Percentiles rank a stretch among this genome's conserved stretches.
Conservation (phyloP, 2,113 vertebrate genomes). For the Rhabdomys dilectus region DNA sequence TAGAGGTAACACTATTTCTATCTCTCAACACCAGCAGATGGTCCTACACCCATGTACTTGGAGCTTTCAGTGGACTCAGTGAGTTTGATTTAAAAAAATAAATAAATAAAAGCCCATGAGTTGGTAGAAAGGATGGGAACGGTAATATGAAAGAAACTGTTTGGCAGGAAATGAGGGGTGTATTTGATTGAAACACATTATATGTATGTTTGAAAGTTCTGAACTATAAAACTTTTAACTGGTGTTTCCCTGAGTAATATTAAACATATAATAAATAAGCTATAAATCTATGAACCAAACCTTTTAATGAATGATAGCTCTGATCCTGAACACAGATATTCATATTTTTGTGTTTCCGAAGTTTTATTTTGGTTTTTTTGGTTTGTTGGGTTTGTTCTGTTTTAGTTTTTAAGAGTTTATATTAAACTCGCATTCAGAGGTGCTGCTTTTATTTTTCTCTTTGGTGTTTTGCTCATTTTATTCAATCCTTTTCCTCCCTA, state of each 20-base stretch:
- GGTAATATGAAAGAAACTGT: background rate
- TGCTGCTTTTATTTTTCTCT: background rate
- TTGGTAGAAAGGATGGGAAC: background rate
- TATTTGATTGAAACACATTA: background rate
- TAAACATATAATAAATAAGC: background rate
- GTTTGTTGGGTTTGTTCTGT: background rate
- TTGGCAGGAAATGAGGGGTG: background rate
- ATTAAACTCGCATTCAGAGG: background rate
- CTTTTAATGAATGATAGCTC: background rate
- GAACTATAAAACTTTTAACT: background rate
- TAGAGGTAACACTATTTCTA: background rate
- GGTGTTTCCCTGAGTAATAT: background rate
- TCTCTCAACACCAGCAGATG: background rate
- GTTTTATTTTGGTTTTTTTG: background rate
- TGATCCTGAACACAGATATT: background rate
- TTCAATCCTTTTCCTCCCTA: background rate
- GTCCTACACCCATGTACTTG: background rate
- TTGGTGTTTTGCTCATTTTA: background rate
- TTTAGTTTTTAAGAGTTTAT: background rate
- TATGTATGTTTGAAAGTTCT: background rate
- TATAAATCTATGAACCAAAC: background rate
- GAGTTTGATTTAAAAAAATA: background rate
- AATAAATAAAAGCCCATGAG: background rate
- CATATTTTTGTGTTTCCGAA: background rate
- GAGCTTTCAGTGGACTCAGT: background rate